Percentiles rank a stretch among this genome's conserved stretches.
phyloP scores from a whole-genome alignment of 2,888 invertebrate genomes.

The Agonopterix arenella region DNA sequence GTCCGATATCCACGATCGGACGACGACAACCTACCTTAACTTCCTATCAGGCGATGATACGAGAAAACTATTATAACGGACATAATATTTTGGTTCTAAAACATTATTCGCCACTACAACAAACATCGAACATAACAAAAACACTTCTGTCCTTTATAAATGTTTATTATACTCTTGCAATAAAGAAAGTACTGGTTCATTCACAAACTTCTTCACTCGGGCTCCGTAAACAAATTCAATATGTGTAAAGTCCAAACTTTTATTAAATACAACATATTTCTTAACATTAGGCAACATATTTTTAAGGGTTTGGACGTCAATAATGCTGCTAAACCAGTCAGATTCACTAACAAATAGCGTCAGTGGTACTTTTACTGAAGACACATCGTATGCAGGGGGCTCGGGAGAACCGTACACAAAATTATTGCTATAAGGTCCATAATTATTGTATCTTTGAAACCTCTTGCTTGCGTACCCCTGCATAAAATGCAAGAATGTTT shows the following conservation, averaged over 20 bases:
- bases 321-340: slow-evolving; percentile 50
- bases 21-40: too few species aligned
- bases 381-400: slow-evolving; percentile 49
- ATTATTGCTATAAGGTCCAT: slow-evolving; percentile 35
- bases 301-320: slow-evolving; percentile 36
- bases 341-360: slow-evolving; percentile 46
- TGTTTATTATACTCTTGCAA: not conserved
- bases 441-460: slow-evolving; percentile 55
- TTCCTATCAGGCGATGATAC: too few species aligned
- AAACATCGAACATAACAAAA: too few species aligned
- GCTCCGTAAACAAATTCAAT: slow-evolving; percentile 58
- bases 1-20: too few species aligned
- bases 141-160: too few species aligned
- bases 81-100: too few species aligned
- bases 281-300: slow-evolving; percentile 37
- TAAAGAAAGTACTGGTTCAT: slow-evolving; percentile 33
- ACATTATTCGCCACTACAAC: too few species aligned
- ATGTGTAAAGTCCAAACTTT: slow-evolving; percentile 50
- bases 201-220: slow-evolving; percentile 42
- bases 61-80: too few species aligned
- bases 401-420: slow-evolving; percentile 29
- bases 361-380: slow-evolving; percentile 40
- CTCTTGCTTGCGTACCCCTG: slow-evolving; percentile 45
- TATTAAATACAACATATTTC: slow-evolving; percentile 34
- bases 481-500: slow-evolving; percentile 51